Conservation (phyloP, 2,113 vertebrate species). For the Notiomystis cincta region DNA sequence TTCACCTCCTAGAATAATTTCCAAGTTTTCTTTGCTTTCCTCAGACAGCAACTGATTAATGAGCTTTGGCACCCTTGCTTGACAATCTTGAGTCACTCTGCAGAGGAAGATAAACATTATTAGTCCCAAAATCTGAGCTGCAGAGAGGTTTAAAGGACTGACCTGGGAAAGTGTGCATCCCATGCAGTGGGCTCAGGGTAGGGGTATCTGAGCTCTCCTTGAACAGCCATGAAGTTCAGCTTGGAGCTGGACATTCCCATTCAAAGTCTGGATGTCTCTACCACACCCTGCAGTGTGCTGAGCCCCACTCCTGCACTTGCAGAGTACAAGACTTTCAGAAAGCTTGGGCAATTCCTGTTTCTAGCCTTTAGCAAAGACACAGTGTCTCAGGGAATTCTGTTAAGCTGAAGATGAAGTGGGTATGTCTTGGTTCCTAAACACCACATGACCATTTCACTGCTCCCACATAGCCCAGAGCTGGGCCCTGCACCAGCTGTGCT, state of each 20-base stretch:
- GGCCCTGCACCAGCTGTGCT: background rate
- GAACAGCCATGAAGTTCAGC: background rate
- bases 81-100: background rate
- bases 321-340: background rate
- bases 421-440: background rate
- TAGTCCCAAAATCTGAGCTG: background rate
- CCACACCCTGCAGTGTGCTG: background rate
- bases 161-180: background rate
- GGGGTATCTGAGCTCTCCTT: background rate
- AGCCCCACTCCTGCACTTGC: background rate
- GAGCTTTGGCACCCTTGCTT: background rate
- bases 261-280: background rate
- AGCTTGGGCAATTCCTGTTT: background rate
- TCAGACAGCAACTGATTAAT: background rate
- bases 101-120: background rate
- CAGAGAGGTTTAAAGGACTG: background rate
- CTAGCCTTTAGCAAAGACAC: background rate
- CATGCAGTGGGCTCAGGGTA: background rate
- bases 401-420: background rate
- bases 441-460: background rate
- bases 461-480: conserved; percentile 21
- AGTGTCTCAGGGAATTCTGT: background rate
- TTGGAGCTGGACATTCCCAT: background rate
- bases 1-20: background rate
- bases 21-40: background rate